Conservation (phyloP, 2,797 vertebrate species). For the Sylvia borin region DNA sequence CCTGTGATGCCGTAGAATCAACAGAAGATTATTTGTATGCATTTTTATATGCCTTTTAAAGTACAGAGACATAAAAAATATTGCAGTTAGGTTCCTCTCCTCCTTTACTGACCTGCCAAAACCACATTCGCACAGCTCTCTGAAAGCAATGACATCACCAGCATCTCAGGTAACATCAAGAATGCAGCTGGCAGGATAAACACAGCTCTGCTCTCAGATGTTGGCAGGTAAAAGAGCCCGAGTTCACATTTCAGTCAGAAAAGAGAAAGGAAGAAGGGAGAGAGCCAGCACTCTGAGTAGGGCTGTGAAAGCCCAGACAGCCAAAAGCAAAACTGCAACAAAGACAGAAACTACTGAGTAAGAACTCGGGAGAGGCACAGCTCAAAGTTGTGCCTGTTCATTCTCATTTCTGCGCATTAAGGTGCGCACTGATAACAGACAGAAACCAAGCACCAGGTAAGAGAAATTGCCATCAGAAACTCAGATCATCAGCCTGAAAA, state of each 20-base stretch:
- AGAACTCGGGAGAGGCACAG: background rate
- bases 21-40: background rate
- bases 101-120: conserved; percentile 55
- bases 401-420: background rate
- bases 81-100: background rate
- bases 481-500: background rate
- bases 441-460: background rate
- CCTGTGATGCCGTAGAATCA: background rate
- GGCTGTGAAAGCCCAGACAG: background rate
- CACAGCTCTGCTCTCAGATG: background rate
- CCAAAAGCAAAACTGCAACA: background rate
- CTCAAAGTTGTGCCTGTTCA: fast-evolving
- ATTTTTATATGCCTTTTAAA: background rate
- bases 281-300: background rate
- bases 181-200: conserved; percentile 9
- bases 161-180: background rate
- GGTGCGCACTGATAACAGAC: background rate
- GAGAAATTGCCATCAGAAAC: background rate
- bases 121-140: background rate
- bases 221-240: conserved; percentile 6
- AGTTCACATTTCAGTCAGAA: conserved; percentile 42
- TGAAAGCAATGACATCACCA: conserved; percentile 1
- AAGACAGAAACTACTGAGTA: background rate
- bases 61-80: background rate
- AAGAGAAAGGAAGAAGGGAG: background rate